Conservation (phyloP, 2,888 invertebrate genomes). For the Uloborus plumipes region DNA sequence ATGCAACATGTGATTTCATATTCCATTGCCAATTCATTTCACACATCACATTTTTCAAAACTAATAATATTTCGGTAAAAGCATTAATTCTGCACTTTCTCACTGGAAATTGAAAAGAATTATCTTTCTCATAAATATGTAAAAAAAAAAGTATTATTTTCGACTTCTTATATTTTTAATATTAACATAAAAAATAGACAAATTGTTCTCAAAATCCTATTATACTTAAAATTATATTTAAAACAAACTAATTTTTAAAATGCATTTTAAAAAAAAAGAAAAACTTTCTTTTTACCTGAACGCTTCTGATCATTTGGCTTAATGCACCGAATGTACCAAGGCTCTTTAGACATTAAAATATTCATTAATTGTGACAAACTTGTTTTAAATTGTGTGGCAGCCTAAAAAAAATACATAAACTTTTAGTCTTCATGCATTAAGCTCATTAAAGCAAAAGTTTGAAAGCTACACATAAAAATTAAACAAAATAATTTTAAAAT, state of each 20-base stretch:
- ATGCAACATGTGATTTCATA: too few species aligned
- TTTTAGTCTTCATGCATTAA: background rate
- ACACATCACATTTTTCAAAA: too few species aligned
- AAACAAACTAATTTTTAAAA: background rate
- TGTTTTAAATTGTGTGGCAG: slow-evolving; percentile 89
- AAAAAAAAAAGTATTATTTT: too few species aligned
- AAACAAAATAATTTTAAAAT: background rate
- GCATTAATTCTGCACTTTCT: too few species aligned
- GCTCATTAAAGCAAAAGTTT: background rate
- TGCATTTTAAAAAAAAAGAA: background rate
- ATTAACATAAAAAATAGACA: background rate
- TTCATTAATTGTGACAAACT: slow-evolving; percentile 89
- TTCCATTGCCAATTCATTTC: too few species aligned
- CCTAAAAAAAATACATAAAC: slow-evolving; percentile 70
- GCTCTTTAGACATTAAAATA: slow-evolving; percentile 92
- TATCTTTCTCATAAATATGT: too few species aligned
- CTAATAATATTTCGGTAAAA: too few species aligned
- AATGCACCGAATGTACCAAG: slow-evolving; percentile 93
- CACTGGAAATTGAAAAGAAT: too few species aligned
- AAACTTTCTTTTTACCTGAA: slow-evolving; percentile 72
- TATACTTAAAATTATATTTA: too few species aligned
- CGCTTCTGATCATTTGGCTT: slow-evolving; percentile 90
- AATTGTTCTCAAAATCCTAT: background rate
- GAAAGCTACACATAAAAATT: background rate
- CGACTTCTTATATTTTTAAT: too few species aligned